These are phyloP conservation scores for Chlorospingus semifuscus DNA, from an alignment of 2,797 vertebrate genomes.

Conservation along the genomic window DNA sequence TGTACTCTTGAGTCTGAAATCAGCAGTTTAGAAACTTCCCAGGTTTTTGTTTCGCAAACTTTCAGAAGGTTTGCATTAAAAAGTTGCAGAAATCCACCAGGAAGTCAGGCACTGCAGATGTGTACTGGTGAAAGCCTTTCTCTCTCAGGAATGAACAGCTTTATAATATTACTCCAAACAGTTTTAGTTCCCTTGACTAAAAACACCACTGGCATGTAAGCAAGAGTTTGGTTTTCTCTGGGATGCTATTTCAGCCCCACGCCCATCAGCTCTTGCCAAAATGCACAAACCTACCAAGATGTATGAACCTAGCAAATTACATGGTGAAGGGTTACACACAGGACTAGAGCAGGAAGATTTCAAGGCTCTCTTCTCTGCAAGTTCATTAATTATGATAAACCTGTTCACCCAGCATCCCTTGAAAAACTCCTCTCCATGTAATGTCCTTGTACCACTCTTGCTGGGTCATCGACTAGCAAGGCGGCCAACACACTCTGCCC, in stretches of 20 bases:
- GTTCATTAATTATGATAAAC: slow-evolving; percentile 26
- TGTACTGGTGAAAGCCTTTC: neutral
- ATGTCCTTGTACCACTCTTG: slow-evolving; percentile 2
- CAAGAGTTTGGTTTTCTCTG: neutral
- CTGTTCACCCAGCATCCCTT: neutral
- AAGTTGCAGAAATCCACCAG: neutral
- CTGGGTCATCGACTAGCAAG: neutral
- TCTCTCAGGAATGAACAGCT: neutral
- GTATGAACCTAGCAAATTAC: accelerated
- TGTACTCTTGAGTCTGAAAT: neutral
- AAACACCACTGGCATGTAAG: neutral
- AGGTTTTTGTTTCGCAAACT: neutral
- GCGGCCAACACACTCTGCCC: neutral
- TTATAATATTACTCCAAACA: neutral
- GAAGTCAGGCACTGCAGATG: neutral
- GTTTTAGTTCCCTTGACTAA: neutral
- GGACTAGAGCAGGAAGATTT: neutral
- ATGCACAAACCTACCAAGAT: neutral
- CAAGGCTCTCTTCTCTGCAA: neutral
- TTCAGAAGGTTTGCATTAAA: neutral
- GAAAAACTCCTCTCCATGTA: neutral
- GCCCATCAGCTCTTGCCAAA: neutral
- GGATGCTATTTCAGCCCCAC: neutral
- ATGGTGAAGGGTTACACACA: neutral
- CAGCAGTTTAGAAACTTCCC: slow-evolving; percentile 17